phyloP scores from a whole-genome alignment of 2,113 vertebrate species.

The Hystrix cristata region DNA sequence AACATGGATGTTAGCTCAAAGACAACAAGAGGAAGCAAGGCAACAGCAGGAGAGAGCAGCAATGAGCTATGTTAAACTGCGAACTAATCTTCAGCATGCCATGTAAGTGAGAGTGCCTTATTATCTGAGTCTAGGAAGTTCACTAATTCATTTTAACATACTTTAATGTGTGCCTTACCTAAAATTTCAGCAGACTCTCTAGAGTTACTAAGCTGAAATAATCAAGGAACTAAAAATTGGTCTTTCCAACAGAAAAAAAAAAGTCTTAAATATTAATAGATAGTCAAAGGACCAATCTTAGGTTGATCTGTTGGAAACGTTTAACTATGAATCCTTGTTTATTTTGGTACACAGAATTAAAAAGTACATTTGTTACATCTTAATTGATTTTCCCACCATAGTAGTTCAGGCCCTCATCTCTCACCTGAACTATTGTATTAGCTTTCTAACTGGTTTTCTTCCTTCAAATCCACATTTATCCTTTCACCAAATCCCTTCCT shows the following conservation, averaged over 20 bases:
- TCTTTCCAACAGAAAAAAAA: constrained; percentile 82
- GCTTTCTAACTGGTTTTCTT: constrained; percentile 77
- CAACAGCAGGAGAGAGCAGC: constrained; percentile 98
- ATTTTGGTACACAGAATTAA: constrained; percentile 84
- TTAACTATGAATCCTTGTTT: constrained; percentile 83
- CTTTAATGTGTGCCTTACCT: constrained; percentile 82
- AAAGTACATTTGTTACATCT: constrained; percentile 74
- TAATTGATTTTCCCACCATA: constrained; percentile 72
- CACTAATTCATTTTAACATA: constrained; percentile 85
- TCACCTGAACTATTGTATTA: constrained; percentile 78
- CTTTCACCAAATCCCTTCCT: constrained; percentile 62
- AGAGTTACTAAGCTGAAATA: constrained; percentile 83
- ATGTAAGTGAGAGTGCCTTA: constrained; percentile 93
- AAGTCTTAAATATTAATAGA: constrained; percentile 75
- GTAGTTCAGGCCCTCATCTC: constrained; percentile 80
- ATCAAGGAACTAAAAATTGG: constrained; percentile 81
- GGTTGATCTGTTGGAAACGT: constrained; percentile 83
- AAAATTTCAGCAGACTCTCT: constrained; percentile 81
- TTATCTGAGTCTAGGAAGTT: constrained; percentile 86
- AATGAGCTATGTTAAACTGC: constrained; percentile 99
- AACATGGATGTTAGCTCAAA: constrained; percentile 99
- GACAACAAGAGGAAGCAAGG: constrained; percentile 96
- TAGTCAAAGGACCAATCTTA: constrained; percentile 74
- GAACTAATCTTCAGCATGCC: constrained; percentile 98
- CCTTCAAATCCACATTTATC: constrained; percentile 76